Conservation (phyloP, 1,140 invertebrate species). For the Pristionchus pacificus region DNA sequence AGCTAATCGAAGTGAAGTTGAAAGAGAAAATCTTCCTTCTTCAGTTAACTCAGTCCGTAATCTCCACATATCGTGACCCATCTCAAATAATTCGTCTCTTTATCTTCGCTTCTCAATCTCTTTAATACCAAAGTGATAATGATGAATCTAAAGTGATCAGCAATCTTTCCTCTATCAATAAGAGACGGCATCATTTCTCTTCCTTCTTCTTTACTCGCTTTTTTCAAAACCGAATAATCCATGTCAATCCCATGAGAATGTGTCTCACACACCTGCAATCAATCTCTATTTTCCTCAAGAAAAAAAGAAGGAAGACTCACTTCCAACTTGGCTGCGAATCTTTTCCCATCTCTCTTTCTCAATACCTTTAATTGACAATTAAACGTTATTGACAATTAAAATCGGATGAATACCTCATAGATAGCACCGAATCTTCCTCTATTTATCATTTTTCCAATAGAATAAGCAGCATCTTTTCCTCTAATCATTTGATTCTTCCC, state of each 20-base stretch:
- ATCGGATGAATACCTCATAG: neutral
- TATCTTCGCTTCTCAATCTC: no score
- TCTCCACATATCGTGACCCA: conserved; percentile 50
- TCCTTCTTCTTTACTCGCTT: conserved; percentile 36
- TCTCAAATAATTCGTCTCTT: conserved; percentile 31
- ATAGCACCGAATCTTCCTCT: neutral
- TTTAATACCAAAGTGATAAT: conserved; percentile 51
- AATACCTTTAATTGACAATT: no score
- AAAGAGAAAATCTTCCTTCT: conserved; percentile 50
- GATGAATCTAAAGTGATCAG: conserved; percentile 56
- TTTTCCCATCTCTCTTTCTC: neutral
- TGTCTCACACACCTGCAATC: conserved; percentile 48
- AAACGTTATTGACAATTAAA: neutral
- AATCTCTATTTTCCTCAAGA: neutral
- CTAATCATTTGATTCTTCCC: neutral
- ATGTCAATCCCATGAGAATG: conserved; percentile 48
- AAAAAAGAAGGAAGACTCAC: neutral
- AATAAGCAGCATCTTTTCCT: neutral
- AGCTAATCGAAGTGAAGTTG: conserved; percentile 45
- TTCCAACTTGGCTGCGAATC: neutral
- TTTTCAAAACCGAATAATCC: conserved; percentile 50
- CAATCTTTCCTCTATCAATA: conserved; percentile 54
- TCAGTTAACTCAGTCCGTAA: conserved; percentile 46
- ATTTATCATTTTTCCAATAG: neutral
- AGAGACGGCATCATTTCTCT: conserved; percentile 39